A percentile compares a stretch with the other conserved stretches of the same genome.
Evolutionary conservation across 1,140 invertebrate genomes (phyloP).

Genomic region (Drosophila pseudoananassae): DNA sequence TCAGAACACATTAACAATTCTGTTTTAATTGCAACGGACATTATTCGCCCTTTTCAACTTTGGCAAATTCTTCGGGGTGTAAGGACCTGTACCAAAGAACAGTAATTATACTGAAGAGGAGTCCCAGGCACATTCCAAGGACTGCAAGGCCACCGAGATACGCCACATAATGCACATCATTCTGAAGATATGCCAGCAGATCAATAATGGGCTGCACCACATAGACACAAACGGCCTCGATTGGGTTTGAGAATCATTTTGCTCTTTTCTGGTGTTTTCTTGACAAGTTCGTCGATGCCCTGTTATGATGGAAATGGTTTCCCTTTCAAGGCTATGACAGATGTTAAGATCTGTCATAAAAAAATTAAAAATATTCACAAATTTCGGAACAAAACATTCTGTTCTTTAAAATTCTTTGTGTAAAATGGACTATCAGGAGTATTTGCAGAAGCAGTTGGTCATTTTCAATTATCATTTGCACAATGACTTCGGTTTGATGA

Average conservation of each 20-base stretch:
- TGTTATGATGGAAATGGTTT: not conserved
- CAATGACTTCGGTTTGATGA: conserved; percentile 49
- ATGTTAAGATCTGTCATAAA: not conserved
- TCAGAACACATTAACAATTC: not conserved
- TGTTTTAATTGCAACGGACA: not conserved
- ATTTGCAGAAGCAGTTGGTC: conserved; percentile 41
- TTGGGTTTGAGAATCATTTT: conserved; percentile 60
- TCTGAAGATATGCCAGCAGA: conserved; percentile 24
- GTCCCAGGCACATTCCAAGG: conserved; percentile 38
- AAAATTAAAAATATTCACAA: not conserved
- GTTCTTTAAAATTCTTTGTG: not conserved
- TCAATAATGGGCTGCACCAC: conserved; percentile 54
- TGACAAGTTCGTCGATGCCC: not conserved
- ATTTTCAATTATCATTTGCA: conserved; percentile 49
- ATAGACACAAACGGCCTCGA: conserved; percentile 39
- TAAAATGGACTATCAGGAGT: conserved; percentile 48
- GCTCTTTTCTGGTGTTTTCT: not conserved
- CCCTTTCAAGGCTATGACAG: not conserved
- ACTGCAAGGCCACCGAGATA: conserved; percentile 18
- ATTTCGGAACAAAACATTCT: not conserved
- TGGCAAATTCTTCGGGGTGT: too few relatives aligned
- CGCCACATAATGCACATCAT: conserved; percentile 41
- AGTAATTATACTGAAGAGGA: conserved; percentile 30
- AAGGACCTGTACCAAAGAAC: conserved; percentile 46
- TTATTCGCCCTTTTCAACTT: conserved; percentile 4